Conservation (phyloP, 1,140 invertebrate genomes). For the Phymorhynchus buccinoides region DNA sequence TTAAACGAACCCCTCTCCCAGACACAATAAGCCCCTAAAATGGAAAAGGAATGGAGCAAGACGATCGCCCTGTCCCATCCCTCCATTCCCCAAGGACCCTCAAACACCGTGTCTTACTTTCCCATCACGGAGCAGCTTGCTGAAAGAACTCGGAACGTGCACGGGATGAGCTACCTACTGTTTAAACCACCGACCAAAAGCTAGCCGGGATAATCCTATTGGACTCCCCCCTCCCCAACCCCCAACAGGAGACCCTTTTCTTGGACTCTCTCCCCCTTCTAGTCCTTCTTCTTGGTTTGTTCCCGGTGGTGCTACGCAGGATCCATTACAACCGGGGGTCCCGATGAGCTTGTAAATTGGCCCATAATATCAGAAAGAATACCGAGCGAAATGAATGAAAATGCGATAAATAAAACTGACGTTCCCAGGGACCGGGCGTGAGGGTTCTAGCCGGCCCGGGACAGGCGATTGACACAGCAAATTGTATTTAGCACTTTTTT, state of each 20-base stretch:
- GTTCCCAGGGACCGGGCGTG: constrained; percentile 38
- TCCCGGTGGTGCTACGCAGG: constrained; percentile 2
- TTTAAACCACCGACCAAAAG: background rate
- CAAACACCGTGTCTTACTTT: background rate
- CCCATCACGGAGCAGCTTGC: background rate
- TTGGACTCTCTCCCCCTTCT: background rate
- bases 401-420: constrained; percentile 53
- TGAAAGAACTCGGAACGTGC: constrained; percentile 8
- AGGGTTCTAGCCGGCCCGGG: constrained; percentile 45
- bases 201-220: constrained; percentile 12
- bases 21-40: too few species aligned
- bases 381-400: constrained; percentile 51
- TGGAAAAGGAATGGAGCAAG: too few species aligned
- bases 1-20: too few species aligned
- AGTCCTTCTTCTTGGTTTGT: background rate
- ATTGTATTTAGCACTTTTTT: constrained; percentile 55
- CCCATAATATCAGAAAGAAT: constrained; percentile 55
- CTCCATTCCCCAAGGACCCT: background rate
- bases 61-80: too few species aligned
- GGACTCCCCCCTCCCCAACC: background rate
- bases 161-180: background rate
- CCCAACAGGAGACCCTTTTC: background rate
- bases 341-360: constrained; percentile 48
- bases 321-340: constrained; percentile 30
- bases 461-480: constrained; percentile 47